These are phyloP conservation scores for Drosophila lacicola DNA, from an alignment of 2,888 invertebrate genomes.

Conservation along the genomic window DNA sequence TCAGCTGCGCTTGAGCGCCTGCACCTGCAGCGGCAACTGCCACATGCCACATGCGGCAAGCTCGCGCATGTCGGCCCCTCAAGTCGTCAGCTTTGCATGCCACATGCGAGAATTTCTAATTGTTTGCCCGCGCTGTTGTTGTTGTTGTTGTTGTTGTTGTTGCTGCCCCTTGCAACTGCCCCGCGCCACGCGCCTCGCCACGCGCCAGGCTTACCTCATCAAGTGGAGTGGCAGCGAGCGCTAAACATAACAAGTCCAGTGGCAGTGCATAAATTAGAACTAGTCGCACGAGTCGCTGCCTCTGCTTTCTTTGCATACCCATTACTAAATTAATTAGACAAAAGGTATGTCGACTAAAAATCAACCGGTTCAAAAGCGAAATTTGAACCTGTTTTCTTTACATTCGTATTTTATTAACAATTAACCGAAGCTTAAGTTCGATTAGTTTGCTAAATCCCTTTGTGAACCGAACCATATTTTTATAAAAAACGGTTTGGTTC, in stretches of 20 bases:
- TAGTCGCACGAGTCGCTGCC: constrained; percentile 48
- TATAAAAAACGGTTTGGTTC: too few relatives aligned
- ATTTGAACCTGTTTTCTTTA: too few relatives aligned
- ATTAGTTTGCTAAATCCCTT: too few relatives aligned
- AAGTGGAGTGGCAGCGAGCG: constrained; percentile 44
- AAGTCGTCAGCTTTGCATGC: constrained; percentile 62
- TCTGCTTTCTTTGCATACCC: constrained; percentile 25
- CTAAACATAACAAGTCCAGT: constrained; percentile 73
- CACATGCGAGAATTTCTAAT: constrained; percentile 73
- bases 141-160: constrained; percentile 43
- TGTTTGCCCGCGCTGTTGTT: constrained; percentile 52
- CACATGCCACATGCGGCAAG: background rate
- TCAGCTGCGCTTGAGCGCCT: constrained; percentile 76
- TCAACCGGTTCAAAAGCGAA: too few relatives aligned
- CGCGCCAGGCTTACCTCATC: constrained; percentile 1
- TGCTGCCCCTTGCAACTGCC: background rate
- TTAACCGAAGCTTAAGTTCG: too few relatives aligned
- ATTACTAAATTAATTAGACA: background rate
- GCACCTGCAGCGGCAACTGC: constrained; percentile 13
- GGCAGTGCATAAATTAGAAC: constrained; percentile 75
- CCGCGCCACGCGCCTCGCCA: background rate
- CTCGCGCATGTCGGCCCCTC: background rate
- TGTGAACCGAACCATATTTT: too few relatives aligned
- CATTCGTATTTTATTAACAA: too few relatives aligned
- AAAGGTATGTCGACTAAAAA: background rate